A percentile compares a stretch with the other conserved stretches of the same genome.
phyloP scores from a whole-genome alignment of 2,888 invertebrate genomes.

The Magallana nippona region DNA sequence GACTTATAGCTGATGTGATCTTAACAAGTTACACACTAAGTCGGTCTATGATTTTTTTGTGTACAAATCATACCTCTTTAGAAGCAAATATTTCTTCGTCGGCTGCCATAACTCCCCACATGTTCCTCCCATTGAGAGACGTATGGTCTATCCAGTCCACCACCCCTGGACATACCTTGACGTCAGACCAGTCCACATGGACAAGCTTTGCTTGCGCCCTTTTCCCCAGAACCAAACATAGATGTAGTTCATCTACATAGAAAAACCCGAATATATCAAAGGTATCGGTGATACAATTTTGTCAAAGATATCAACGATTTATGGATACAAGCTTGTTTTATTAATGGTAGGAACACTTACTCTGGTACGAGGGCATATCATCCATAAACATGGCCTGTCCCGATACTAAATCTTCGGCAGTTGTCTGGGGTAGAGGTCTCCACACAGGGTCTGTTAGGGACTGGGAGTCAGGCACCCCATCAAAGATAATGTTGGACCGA shows the following conservation, averaged over 20 bases:
- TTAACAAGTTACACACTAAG: too few species aligned
- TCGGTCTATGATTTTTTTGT: too few species aligned
- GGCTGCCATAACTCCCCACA: background rate
- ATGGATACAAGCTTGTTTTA: too few species aligned
- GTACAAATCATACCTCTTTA: constrained; percentile 20
- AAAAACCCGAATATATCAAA: background rate
- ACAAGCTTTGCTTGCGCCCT: constrained; percentile 42
- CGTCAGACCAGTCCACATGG: constrained; percentile 38
- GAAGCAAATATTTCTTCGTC: constrained; percentile 44
- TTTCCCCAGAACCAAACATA: constrained; percentile 24
- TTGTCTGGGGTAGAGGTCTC: constrained; percentile 88
- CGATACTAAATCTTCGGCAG: constrained; percentile 91
- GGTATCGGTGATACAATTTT: too few species aligned
- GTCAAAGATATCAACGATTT: too few species aligned
- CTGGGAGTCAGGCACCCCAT: background rate
- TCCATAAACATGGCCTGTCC: constrained; percentile 94
- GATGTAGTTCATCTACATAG: constrained; percentile 40
- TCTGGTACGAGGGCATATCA: constrained; percentile 88
- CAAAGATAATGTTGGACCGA: constrained; percentile 3
- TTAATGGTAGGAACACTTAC: constrained; percentile 47
- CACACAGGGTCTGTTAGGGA: constrained; percentile 83
- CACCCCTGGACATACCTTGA: constrained; percentile 37
- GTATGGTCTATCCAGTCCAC: constrained; percentile 38
- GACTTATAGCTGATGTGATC: too few species aligned
- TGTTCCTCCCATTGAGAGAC: constrained; percentile 26